Evolutionary conservation across 2,113 vertebrate species (phyloP).

Genomic region (Sturnira hondurensis): DNA sequence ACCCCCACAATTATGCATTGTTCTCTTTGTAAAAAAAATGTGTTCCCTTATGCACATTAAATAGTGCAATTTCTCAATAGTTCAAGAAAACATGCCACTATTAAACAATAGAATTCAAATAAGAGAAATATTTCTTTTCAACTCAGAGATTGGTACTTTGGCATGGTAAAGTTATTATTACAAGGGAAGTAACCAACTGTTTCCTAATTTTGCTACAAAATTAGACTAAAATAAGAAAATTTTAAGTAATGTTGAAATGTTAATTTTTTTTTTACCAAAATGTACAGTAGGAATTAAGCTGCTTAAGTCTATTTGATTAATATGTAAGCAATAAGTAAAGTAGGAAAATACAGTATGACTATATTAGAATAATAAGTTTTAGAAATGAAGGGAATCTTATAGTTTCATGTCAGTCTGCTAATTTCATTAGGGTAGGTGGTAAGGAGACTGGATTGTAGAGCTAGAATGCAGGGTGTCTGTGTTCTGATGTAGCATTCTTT

Average conservation of each 20-base stretch:
- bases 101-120: background rate
- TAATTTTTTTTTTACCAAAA: background rate
- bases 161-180: background rate
- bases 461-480: background rate
- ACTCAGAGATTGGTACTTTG: background rate
- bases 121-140: background rate
- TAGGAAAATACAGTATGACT: background rate
- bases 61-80: background rate
- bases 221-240: background rate
- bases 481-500: background rate
- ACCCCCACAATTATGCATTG: background rate
- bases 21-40: background rate
- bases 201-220: background rate
- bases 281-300: background rate
- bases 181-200: background rate
- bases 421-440: background rate
- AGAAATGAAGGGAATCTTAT: background rate
- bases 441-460: background rate
- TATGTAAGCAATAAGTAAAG: background rate
- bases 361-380: background rate
- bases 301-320: background rate
- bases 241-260: background rate
- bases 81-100: background rate
- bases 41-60: background rate
- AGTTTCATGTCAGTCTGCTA: background rate